A percentile compares a stretch with the other conserved stretches of the same genome.
These are phyloP conservation scores for Muntiacus reevesi DNA, from an alignment of 2,113 vertebrate species.

Conservation along the genomic window DNA sequence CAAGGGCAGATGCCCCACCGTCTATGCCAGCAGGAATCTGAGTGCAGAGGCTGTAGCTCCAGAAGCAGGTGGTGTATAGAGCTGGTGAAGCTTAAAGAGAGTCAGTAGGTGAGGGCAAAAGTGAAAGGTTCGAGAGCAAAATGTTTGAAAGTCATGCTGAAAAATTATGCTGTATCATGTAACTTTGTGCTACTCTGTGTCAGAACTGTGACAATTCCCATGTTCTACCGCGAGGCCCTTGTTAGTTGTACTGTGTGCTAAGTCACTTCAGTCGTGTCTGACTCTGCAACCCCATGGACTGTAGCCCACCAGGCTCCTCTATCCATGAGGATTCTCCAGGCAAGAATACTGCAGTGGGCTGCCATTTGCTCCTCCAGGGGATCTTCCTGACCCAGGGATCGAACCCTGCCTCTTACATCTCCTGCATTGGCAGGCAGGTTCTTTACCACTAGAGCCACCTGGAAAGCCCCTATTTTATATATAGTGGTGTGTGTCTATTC, in stretches of 20 bases:
- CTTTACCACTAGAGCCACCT: background rate
- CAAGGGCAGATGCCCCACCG: background rate
- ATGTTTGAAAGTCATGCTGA: background rate
- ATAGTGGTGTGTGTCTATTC: background rate
- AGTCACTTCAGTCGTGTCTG: accelerated
- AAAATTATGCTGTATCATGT: background rate
- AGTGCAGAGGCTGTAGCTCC: background rate
- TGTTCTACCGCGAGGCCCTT: background rate
- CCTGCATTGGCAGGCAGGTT: background rate
- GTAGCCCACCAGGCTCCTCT: background rate
- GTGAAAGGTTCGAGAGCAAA: background rate
- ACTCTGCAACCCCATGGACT: accelerated
- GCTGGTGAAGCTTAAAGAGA: background rate
- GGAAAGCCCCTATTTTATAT: background rate
- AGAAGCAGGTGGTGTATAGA: background rate
- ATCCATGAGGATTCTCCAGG: background rate
- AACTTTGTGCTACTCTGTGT: background rate
- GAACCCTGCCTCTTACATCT: background rate
- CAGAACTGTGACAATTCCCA: background rate
- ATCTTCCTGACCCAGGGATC: background rate
- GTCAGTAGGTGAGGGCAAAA: background rate
- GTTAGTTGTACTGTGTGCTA: background rate
- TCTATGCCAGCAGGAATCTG: background rate
- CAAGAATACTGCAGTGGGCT: background rate
- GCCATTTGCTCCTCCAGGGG: background rate